Evolutionary conservation across 2,888 invertebrate species (phyloP).

Genomic region (Nomada hirtipes): DNA sequence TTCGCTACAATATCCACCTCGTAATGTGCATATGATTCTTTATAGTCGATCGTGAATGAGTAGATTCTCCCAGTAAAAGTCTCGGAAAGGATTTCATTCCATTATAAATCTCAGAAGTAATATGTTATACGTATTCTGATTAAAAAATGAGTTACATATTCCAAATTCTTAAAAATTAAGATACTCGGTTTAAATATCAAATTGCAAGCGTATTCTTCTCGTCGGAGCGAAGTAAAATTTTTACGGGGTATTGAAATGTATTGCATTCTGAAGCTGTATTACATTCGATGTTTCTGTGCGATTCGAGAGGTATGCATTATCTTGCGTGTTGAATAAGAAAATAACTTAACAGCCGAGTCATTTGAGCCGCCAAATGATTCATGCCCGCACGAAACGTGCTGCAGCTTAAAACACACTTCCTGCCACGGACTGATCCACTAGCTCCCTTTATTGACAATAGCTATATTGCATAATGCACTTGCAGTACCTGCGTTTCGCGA

Average conservation of each 20-base stretch:
- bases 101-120: too few relatives aligned
- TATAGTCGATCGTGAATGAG: not conserved
- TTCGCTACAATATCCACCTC: not conserved
- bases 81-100: not conserved
- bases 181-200: too few relatives aligned
- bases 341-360: constrained; percentile 55
- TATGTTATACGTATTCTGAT: too few relatives aligned
- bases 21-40: not conserved
- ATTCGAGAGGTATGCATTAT: constrained; percentile 15
- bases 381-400: constrained; percentile 47
- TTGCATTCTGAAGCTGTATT: not conserved
- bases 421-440: constrained; percentile 46
- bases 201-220: not conserved
- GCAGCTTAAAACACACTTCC: constrained; percentile 60
- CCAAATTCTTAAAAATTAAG: too few relatives aligned
- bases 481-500: constrained; percentile 22
- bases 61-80: not conserved
- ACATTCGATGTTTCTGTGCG: not conserved
- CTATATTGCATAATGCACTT: constrained; percentile 60
- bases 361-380: constrained; percentile 56
- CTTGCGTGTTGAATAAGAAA: constrained; percentile 51
- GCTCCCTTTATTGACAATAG: constrained; percentile 57
- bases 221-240: not conserved
- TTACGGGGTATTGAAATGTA: not conserved
- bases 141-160: too few relatives aligned